Evolutionary conservation across 1,140 invertebrate species (phyloP).

Genomic region (Drosophila erecta): DNA sequence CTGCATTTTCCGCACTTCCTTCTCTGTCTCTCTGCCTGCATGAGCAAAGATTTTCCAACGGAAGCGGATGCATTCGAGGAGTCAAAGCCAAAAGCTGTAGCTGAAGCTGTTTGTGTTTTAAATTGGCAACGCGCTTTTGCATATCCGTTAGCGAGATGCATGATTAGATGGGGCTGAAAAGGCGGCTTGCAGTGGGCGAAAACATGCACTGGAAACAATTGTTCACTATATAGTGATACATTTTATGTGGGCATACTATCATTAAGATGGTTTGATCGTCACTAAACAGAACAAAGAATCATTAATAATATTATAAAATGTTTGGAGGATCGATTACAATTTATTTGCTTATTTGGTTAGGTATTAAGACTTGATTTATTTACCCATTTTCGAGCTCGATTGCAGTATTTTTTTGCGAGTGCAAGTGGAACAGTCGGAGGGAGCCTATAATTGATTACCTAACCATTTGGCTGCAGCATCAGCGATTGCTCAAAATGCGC

Average conservation of each 20-base stretch:
- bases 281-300: no score
- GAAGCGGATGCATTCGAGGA: conserved; percentile 70
- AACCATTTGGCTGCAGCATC: conserved; percentile 65
- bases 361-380: not conserved
- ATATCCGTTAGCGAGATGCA: conserved; percentile 62
- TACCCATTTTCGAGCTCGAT: not conserved
- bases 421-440: conserved; percentile 4
- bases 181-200: conserved; percentile 6
- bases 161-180: conserved; percentile 21
- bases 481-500: conserved; percentile 51
- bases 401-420: not conserved
- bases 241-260: not conserved
- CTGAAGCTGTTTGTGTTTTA: conserved; percentile 77
- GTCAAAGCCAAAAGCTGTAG: conserved; percentile 44
- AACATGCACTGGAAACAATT: not conserved
- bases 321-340: no score
- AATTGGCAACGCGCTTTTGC: conserved; percentile 81
- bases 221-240: not conserved
- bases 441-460: conserved; percentile 79
- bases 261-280: no score
- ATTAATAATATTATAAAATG: no score
- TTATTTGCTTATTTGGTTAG: no score
- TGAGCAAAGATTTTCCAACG: conserved; percentile 20
- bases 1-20: no score
- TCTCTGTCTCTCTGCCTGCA: no score